Base-by-base conservation (phyloP, 2,797 vertebrate species). In the Menidia menidia region DNA sequence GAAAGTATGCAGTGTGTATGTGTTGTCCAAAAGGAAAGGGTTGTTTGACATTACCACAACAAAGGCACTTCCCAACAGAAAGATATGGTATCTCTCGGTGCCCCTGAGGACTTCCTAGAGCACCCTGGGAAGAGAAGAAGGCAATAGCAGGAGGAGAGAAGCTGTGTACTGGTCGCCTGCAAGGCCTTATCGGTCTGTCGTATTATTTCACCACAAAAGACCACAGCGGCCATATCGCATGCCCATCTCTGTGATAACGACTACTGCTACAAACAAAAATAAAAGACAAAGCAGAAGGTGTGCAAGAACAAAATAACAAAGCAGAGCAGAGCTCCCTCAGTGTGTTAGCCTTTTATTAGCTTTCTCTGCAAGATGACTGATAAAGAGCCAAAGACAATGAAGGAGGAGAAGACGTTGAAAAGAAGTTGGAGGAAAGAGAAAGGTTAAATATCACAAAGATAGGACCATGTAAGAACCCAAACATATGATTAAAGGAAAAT, bases 351-450 rank as follows among this genome's bases (percentile, higher is more conserved):
- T 86, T 92, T 93, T 94, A 93, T 93, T 93, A 92, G 90, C 87
- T 88, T 83, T 82, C 78, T 54, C 77, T 77, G 81, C 75, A 75
- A 87, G 90, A 94, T 93, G 91, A 91, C 92, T 91, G 93, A 94
- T 93, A 93, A 92, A 80, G 59, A 42, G 35, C 84, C 83, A 86
- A 92, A 91, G 88, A 93, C 90, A 92, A 92, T 81, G 70, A 80
- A 72, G 78, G 83, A 81, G 69, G 60, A 69, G 80, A 75, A 83
- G 84, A 80, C 73, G 25, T 25, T 25, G 71, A 61, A 73, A 83
- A 89, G 84, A 88, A 73, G 75, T 74, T 68, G 61, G 60, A 73
- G 71, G 72, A 68, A 80, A 62, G 70, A 76, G 73, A 73, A 79
- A 69, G 76, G 74, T 83, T 84, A 65, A 81, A 80, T 71, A 60